Conservation (phyloP, 2,113 vertebrate species). For the Nyctibius bracteatus region DNA sequence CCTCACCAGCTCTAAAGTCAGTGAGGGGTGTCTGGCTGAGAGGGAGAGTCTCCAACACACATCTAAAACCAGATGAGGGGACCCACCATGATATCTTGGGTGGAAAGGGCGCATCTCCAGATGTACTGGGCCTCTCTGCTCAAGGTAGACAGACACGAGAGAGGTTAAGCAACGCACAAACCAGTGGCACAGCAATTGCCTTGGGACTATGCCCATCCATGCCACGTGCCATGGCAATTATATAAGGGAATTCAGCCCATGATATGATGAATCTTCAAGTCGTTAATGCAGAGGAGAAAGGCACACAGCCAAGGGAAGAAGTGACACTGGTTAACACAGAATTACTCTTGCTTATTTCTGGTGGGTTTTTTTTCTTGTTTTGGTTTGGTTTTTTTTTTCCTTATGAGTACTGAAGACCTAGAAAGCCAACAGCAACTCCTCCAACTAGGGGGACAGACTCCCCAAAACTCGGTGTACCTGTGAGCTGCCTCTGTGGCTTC, state of each 20-base stretch:
- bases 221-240: neutral
- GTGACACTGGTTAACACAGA: neutral
- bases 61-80: neutral
- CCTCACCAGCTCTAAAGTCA: neutral
- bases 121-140: neutral
- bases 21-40: neutral
- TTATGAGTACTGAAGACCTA: neutral
- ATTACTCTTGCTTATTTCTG: neutral
- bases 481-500: neutral
- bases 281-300: neutral
- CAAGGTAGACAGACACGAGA: neutral
- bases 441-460: neutral
- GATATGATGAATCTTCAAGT: neutral
- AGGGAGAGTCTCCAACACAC: neutral
- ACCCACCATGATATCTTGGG: neutral
- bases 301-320: neutral
- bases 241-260: neutral
- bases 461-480: neutral
- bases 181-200: neutral
- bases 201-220: accelerated
- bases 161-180: neutral
- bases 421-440: neutral
- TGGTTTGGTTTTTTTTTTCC: accelerated
- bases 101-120: neutral
- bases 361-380: neutral